Evolutionary conservation across 2,113 vertebrate species (phyloP), one percentile per base, ranked within the genome.

Genomic region (Gymnorhina tibicen): DNA sequence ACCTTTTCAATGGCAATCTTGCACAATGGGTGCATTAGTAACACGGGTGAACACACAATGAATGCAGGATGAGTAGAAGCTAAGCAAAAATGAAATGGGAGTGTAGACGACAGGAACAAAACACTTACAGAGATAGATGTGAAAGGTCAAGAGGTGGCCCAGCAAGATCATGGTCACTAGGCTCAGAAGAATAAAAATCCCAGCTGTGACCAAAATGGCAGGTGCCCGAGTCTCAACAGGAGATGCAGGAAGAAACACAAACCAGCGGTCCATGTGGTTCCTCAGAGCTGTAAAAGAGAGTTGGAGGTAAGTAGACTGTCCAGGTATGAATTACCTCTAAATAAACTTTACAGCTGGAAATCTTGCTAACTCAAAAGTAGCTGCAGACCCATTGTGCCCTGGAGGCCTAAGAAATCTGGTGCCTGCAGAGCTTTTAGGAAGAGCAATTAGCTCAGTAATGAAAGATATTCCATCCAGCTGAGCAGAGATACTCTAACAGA

Each of bases 81-180:
- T 19, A 33, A 32, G 9, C 0, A 3, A 91, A 85, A 58, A 86
- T 7, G 1, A 73, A 89, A 56, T 6, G 10, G 13, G 32, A 28
- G 21, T 33, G 33, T 42, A 80, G 55, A 17, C 21, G 37, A 82
- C 27, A 47, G 52, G 50, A 88, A 89, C 4, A 55, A 19, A 80
- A 91, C 52, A 98, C 99, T 96, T 97, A 99, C 99, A 99, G 91
- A 99, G 98, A 98, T 99, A 99, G 82, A 99, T 92, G 97, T 99
- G 99, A 97, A 99, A 99, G 95, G 98, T 98, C 74, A 99, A 98
- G 81, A 99, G 98, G 91, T 99, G 99, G 50, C 98, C 98, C 7
- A 99, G 98, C 76, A 99, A 96, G 53, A 98, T 96, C 7, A 97
- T 92, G 0, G 99, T 99, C 87, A 99, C 97, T 58, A 99, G 97